These are phyloP conservation scores for Phycodurus eques DNA, from an alignment of 2,113 vertebrate genomes.

Conservation along the genomic window DNA sequence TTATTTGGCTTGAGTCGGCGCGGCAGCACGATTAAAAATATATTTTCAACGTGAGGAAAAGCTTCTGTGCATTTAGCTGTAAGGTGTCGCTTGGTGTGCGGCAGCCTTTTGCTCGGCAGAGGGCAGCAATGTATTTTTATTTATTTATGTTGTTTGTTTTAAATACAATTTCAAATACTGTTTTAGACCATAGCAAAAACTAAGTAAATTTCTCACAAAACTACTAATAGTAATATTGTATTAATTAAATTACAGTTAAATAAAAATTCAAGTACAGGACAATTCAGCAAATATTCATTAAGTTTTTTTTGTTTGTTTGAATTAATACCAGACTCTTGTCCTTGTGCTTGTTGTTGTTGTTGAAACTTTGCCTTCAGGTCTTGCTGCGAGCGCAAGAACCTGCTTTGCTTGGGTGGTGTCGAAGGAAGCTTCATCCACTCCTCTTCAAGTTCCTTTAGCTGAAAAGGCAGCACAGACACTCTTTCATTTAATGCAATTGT, in stretches of 20 bases:
- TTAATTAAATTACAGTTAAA: not conserved
- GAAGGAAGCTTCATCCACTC: constrained; percentile 92
- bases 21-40: too few species aligned
- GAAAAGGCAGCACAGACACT: not conserved
- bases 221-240: too few species aligned
- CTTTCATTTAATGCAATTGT: not conserved
- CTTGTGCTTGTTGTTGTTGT: constrained; percentile 87
- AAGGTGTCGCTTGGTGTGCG: too few species aligned
- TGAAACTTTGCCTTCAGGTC: constrained; percentile 93
- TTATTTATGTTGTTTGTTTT: too few species aligned
- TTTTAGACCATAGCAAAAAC: too few species aligned
- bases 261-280: not conserved
- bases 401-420: constrained; percentile 81
- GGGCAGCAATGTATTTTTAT: too few species aligned
- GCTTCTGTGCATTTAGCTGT: too few species aligned
- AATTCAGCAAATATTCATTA: not conserved
- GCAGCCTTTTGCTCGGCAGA: too few species aligned
- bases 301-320: not conserved
- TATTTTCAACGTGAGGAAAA: too few species aligned
- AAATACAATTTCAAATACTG: too few species aligned
- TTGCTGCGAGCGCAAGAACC: constrained; percentile 96
- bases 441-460: constrained; percentile 97
- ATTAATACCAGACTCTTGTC: constrained; percentile 77
- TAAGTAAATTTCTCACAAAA: too few species aligned
- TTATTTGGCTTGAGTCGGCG: too few species aligned